Conservation (phyloP, 2,888 invertebrate genomes). For the Artemia sinica region DNA sequence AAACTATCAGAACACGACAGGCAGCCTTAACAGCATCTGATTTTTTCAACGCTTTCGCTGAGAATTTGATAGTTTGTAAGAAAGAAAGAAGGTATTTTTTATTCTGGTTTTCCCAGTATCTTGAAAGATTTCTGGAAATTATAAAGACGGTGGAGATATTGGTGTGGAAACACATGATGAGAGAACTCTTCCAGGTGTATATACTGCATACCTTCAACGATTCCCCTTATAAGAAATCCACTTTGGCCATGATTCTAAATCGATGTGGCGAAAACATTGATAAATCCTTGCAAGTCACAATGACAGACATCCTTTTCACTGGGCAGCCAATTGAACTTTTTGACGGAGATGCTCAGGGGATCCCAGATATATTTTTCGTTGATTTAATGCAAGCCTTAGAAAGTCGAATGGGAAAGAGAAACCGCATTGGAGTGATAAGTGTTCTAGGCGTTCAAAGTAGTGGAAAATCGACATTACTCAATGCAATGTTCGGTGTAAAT, state of each 20-base stretch:
- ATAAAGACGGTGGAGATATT: background rate
- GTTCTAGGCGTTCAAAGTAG: slow-evolving; percentile 21
- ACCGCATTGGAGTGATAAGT: background rate
- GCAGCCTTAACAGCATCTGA: background rate
- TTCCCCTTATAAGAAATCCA: too few relatives aligned
- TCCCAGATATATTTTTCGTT: background rate
- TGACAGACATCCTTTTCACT: background rate
- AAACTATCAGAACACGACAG: background rate
- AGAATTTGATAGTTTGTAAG: background rate
- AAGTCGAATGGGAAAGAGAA: background rate
- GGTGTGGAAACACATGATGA: background rate
- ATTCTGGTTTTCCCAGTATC: background rate
- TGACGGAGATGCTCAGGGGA: background rate
- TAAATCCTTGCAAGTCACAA: too few relatives aligned
- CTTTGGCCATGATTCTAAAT: too few relatives aligned
- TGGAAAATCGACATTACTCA: slow-evolving; percentile 23
- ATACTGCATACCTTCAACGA: background rate
- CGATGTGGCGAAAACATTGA: too few relatives aligned
- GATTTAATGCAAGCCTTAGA: background rate
- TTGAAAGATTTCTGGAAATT: background rate
- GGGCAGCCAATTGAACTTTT: background rate
- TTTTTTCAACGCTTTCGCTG: background rate
- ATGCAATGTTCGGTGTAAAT: slow-evolving; percentile 23
- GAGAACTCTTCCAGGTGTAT: background rate
- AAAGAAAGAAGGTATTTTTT: background rate